Conservation (phyloP, 2,797 vertebrate genomes). For the Philypnodon macrostomus region DNA sequence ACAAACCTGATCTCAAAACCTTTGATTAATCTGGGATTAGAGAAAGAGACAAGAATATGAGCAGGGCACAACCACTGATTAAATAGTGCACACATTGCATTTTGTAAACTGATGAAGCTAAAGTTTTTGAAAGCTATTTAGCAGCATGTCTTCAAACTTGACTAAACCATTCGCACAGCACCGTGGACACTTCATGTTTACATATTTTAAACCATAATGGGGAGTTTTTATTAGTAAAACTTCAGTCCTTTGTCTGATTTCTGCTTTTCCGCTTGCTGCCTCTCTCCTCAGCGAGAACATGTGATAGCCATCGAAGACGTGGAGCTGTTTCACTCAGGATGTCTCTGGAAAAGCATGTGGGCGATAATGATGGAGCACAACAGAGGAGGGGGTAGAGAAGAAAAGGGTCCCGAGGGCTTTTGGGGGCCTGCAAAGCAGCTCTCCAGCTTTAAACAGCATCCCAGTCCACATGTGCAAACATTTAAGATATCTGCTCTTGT, state of each 20-base stretch:
- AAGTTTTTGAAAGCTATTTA: too few relatives aligned
- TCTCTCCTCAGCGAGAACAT: slow-evolving; percentile 67
- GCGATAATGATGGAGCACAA: slow-evolving; percentile 74
- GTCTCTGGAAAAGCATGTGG: slow-evolving; percentile 75
- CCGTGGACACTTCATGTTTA: too few relatives aligned
- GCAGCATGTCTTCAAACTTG: too few relatives aligned
- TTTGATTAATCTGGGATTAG: too few relatives aligned
- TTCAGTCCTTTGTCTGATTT: slow-evolving; percentile 24
- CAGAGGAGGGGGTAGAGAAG: slow-evolving; percentile 47
- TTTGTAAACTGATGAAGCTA: too few relatives aligned
- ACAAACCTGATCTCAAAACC: too few relatives aligned
- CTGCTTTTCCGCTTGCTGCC: slow-evolving; percentile 50
- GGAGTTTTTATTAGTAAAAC: slow-evolving; percentile 1
- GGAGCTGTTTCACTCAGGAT: slow-evolving; percentile 68
- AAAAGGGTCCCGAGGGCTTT: slow-evolving; percentile 65
- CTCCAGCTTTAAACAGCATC: slow-evolving; percentile 71
- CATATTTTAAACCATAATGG: too few relatives aligned
- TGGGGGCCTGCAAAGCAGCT: slow-evolving; percentile 68
- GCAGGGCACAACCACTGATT: too few relatives aligned
- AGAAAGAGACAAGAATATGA: too few relatives aligned
- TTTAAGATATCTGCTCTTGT: slow-evolving; percentile 73
- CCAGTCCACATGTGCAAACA: slow-evolving; percentile 77
- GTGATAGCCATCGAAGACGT: slow-evolving; percentile 71
- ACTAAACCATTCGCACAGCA: too few relatives aligned
- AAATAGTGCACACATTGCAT: too few relatives aligned